Conservation (phyloP, 2,888 invertebrate genomes). For the Theretra japonica region DNA sequence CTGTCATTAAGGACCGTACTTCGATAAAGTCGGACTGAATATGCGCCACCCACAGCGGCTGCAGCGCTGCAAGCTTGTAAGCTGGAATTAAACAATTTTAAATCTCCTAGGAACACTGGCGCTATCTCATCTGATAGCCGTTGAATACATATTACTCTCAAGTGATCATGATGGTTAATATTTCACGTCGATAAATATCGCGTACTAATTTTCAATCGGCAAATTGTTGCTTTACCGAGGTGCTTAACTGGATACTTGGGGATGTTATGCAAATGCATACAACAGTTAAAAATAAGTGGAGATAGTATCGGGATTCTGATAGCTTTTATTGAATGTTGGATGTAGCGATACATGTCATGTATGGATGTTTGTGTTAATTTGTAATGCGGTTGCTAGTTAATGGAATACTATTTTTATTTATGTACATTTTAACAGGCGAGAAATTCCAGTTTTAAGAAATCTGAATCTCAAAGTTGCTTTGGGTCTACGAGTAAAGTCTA, state of each 20-base stretch:
- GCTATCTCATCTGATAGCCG: conserved; percentile 61
- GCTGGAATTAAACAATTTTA: conserved; percentile 59
- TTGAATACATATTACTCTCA: conserved; percentile 66
- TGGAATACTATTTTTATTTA: too few relatives aligned
- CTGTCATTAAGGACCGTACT: conserved; percentile 72
- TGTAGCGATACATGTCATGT: neutral
- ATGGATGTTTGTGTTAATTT: neutral
- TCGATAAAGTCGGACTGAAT: conserved; percentile 62
- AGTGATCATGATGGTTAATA: conserved; percentile 60
- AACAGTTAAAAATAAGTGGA: conserved; percentile 2
- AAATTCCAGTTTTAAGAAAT: too few relatives aligned
- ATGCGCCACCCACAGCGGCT: conserved; percentile 71
- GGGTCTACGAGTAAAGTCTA: too few relatives aligned
- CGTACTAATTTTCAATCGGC: conserved; percentile 30
- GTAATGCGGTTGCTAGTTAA: too few relatives aligned
- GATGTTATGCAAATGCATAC: conserved; percentile 12
- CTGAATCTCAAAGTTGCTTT: too few relatives aligned
- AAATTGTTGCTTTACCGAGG: conserved; percentile 17
- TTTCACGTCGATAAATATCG: conserved; percentile 32
- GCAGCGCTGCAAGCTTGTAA: conserved; percentile 57
- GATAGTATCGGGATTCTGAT: neutral
- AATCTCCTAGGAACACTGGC: conserved; percentile 59
- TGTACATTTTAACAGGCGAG: too few relatives aligned
- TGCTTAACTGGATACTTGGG: neutral
- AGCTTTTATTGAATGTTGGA: neutral